Base-by-base conservation (phyloP, 2,797 vertebrate species). In the Pseudochaenichthys georgianus region DNA sequence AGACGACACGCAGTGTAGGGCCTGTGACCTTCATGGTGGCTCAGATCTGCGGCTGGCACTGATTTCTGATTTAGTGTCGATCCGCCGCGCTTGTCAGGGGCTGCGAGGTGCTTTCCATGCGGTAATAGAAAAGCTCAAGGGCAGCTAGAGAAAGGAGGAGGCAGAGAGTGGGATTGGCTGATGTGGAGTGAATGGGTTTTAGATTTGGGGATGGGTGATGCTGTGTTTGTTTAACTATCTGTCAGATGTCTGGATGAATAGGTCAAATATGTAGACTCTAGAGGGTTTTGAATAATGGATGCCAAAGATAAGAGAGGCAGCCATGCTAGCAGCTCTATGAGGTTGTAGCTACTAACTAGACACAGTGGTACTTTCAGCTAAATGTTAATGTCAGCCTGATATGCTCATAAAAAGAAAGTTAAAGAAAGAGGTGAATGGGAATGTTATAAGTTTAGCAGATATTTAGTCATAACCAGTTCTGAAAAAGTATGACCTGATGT, bases 51-150 rank as follows among this genome's bases (percentile, higher is more conserved):
- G 95, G 96, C 97, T 97, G 96, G 97, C 97, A 97, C 97, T 97
- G 98, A 99, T 99, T 98, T 98, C 97, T 99, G 97, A 99, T 99
- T 99, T 99, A 99, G 97, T 98, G 97, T 98, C 95, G 96, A 99
- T 99, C 97, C 96, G 97, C 97, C 94, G 97, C 96, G 97, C 97
- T 98, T 94, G 93, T 99, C 98, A 98, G 96, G 96, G 96, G 95
- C 97, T 96, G 96, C 96, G 96, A 98, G 97, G 97, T 98, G 97
- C 96, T 98, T 98, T 99, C 97, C 97, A 98, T 96, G 96, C 95
- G 94, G 96, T 98, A 98, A 98, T 98, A 96, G 97, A 99, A 98
- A 97, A 98, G 96, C 97, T 98, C 96, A 98, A 99, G 98, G 97
- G 97, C 97, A 98, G 91, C 81, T 70, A 9, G 79, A 86, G 82